Evolutionary conservation across 53 echinoderm and acorn worm species (phyloP).

Genomic region (Hippasteria phrygiana): DNA sequence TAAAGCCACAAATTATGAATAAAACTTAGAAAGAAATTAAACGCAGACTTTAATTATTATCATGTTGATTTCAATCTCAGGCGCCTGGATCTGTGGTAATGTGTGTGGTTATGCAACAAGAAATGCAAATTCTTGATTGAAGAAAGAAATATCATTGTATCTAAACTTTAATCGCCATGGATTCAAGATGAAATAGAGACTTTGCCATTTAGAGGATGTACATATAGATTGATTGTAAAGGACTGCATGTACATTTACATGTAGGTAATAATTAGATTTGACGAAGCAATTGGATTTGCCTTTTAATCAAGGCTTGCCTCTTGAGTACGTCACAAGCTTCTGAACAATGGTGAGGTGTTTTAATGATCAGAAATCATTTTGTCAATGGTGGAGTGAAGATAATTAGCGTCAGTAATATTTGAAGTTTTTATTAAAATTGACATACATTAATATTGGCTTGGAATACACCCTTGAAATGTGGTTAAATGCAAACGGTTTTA

Average conservation of each 20-base stretch:
- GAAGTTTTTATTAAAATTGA: neutral
- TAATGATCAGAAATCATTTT: neutral
- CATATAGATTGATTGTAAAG: slow-evolving; percentile 19
- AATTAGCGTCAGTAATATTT: neutral
- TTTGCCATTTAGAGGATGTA: neutral
- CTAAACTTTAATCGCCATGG: neutral
- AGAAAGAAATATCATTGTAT: too few relatives aligned
- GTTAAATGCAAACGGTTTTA: too few relatives aligned
- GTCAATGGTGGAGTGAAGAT: neutral
- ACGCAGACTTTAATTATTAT: too few relatives aligned
- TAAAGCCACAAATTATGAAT: too few relatives aligned
- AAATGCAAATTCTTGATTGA: too few relatives aligned
- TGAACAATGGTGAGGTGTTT: neutral
- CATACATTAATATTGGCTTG: too few relatives aligned
- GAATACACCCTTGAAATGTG: too few relatives aligned
- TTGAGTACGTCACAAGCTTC: neutral
- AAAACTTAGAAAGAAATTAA: too few relatives aligned
- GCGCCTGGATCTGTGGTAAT: too few relatives aligned
- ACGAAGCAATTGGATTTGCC: slow-evolving; percentile 25
- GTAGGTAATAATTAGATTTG: slow-evolving; percentile 32
- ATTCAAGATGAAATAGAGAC: neutral
- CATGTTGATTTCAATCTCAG: too few relatives aligned
- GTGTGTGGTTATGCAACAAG: too few relatives aligned
- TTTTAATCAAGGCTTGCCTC: slow-evolving; percentile 13
- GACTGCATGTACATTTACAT: neutral